phyloP scores from a whole-genome alignment of 2,888 invertebrate species.

The Brachypalpus laphriformis region DNA sequence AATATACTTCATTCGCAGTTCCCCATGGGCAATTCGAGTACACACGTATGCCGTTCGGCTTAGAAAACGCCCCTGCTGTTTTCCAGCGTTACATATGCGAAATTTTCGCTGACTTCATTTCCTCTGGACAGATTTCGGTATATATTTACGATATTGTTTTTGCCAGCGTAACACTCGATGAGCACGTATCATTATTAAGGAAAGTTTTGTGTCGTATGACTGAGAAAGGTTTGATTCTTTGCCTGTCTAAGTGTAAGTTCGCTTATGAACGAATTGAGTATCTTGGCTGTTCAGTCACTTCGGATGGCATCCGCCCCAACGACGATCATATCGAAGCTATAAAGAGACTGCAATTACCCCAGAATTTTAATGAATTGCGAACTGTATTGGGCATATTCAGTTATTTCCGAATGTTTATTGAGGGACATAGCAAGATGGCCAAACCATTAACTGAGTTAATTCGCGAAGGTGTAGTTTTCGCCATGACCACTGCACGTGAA shows the following conservation, averaged over 20 bases:
- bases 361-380: neutral
- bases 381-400: neutral
- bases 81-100: neutral
- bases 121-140: neutral
- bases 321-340: neutral
- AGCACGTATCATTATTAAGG: neutral
- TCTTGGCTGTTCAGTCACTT: neutral
- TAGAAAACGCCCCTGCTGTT: neutral
- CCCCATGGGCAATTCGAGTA: neutral
- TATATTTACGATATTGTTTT: neutral
- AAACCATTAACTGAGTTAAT: slow-evolving; percentile 15
- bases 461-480: neutral
- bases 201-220: neutral
- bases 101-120: neutral
- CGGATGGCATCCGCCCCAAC: neutral
- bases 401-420: slow-evolving; percentile 8
- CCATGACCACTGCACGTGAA: neutral
- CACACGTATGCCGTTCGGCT: neutral
- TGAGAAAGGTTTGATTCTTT: neutral
- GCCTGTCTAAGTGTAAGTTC: neutral
- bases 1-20: neutral
- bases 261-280: neutral
- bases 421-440: slow-evolving; percentile 1
- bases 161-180: neutral
- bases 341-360: neutral